Evolutionary conservation across 2,888 invertebrate genomes (phyloP).

Genomic region (Neuroscelio doddi): DNA sequence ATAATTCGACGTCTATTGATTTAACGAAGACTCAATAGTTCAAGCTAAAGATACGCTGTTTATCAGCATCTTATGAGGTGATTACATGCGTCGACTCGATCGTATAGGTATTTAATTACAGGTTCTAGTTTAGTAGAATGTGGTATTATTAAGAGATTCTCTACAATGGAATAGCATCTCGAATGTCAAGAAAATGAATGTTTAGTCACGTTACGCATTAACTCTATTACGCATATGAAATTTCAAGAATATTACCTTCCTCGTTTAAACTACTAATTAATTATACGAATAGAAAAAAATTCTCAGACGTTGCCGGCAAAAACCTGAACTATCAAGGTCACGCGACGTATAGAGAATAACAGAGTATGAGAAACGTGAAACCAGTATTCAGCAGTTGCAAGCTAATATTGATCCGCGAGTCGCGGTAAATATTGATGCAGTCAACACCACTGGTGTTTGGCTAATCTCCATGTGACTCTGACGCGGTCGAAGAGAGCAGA

Average conservation of each 20-base stretch:
- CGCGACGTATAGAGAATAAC: neutral
- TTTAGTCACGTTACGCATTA: neutral
- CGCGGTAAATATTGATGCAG: conserved; percentile 44
- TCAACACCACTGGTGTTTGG: conserved; percentile 36
- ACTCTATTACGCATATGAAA: too few relatives aligned
- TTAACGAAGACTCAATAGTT: neutral
- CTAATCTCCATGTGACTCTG: conserved; percentile 35
- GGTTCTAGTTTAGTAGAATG: conserved; percentile 9
- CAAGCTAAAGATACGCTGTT: conserved; percentile 5
- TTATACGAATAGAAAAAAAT: too few relatives aligned
- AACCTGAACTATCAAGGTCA: too few relatives aligned
- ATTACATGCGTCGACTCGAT: conserved; percentile 16
- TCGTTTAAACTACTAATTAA: too few relatives aligned
- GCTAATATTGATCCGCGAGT: conserved; percentile 48
- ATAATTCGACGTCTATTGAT: neutral
- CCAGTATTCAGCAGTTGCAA: conserved; percentile 31
- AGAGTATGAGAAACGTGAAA: conserved; percentile 12
- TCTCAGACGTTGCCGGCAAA: too few relatives aligned
- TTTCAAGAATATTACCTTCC: too few relatives aligned
- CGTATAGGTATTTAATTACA: conserved; percentile 13
- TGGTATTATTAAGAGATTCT: conserved; percentile 13
- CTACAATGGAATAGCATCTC: conserved; percentile 4
- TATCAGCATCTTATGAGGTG: conserved; percentile 21
- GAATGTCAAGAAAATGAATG: too few relatives aligned
- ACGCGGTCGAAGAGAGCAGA: conserved; percentile 17